Evolutionary conservation across 1,140 invertebrate species (phyloP), one percentile per base, ranked within the genome.

Genomic region (Spodoptera litura): DNA sequence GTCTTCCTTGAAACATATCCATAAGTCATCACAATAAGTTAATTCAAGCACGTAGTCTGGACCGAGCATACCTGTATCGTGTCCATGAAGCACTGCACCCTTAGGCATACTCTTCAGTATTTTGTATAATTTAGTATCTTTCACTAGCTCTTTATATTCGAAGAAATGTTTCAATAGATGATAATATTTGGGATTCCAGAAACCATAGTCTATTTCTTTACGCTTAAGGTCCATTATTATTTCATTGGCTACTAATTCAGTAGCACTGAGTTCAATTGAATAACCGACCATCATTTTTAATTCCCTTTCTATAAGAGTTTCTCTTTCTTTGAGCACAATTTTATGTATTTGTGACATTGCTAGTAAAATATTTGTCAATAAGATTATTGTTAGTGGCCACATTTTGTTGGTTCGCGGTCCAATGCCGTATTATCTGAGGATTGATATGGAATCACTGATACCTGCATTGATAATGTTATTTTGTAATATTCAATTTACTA

Each of bases 151-250:
- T 81, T 96, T 97, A 0, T 95, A 95, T 31, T 95, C 91, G 66
- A 98, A 96, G 81, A 98, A 98, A 88, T 97, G 96, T 55, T 95
- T 92, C 0, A 96, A 95, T 0, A 96, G 96, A n/a, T 96, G 95
- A 84, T 97, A 98, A 2, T 91, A 90, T 55, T 91, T 85, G 0
- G 96, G 96, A 52, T 96, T 87, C 1, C 86, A 35, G 58, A 97
- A 95, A 11, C 96, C 96, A 78, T 90, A 87, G 3, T 94, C 88
- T 44, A 96, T 88, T 87, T 97, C 97, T 12, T 93, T 88, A 0
- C 87, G 25, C 89, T 98, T 98, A 15, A 95, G 91, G 2, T 91
- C 84, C 96, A 97, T 97, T 59, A 98, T 93, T 5, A 96, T 93
- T 38, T 95, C 86, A 83, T 98, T 97, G 0, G 96, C 96, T 52